Conservation (phyloP, 2,113 vertebrate genomes). For the Neolamprologus brichardi region DNA sequence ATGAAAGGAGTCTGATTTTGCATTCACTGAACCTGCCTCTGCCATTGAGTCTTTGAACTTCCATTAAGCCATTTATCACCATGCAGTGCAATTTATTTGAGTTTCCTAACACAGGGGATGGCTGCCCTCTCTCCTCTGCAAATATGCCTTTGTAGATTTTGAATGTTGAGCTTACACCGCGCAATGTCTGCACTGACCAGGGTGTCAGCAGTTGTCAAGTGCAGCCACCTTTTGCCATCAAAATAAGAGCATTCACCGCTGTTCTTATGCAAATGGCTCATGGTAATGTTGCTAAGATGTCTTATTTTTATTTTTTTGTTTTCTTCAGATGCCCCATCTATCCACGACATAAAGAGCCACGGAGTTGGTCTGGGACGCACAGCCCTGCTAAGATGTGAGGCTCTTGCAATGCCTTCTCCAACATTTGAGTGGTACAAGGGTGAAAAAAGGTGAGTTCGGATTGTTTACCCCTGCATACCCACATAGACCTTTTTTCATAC, state of each 20-base stretch:
- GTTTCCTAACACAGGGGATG: slow-evolving; percentile 41
- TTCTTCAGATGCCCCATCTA: slow-evolving; percentile 84
- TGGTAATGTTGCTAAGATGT: neutral
- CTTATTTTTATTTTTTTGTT: neutral
- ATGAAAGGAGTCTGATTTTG: slow-evolving; percentile 67
- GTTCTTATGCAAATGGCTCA: neutral
- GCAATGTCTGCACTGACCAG: slow-evolving; percentile 21
- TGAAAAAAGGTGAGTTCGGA: slow-evolving; percentile 87
- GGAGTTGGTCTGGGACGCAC: slow-evolving; percentile 84
- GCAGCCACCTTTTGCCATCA: neutral
- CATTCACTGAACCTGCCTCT: slow-evolving; percentile 59
- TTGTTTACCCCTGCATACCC: neutral
- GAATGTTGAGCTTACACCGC: slow-evolving; percentile 1
- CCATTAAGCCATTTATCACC: slow-evolving; percentile 73
- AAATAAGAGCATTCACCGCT: neutral
- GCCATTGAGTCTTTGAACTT: slow-evolving; percentile 70
- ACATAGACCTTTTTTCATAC: neutral
- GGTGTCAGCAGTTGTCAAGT: neutral
- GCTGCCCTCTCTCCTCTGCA: slow-evolving; percentile 15
- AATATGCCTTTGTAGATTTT: neutral
- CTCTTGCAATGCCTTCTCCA: slow-evolving; percentile 88
- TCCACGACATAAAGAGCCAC: slow-evolving; percentile 93
- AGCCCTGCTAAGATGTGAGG: slow-evolving; percentile 90
- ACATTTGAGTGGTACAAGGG: slow-evolving; percentile 95
- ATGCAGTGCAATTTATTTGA: slow-evolving; percentile 60